A percentile compares a stretch with the other conserved stretches of the same genome.
phyloP scores from a whole-genome alignment of 2,113 vertebrate species.

The Phylloscopus whistleri region DNA sequence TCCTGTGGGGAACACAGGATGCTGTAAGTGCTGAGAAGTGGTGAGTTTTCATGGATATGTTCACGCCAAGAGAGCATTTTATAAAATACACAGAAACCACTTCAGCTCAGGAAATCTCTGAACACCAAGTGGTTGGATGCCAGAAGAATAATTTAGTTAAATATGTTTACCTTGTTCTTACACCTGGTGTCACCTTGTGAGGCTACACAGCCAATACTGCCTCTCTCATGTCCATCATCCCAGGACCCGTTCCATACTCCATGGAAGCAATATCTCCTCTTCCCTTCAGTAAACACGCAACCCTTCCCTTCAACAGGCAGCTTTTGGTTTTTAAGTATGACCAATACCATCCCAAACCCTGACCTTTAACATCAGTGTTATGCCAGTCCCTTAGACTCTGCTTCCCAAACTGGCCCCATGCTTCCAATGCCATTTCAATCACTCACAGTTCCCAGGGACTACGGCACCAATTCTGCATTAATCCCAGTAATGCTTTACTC shows the following conservation, averaged over 20 bases:
- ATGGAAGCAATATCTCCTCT: background rate
- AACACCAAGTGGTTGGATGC: background rate
- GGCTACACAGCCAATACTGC: background rate
- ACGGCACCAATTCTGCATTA: background rate
- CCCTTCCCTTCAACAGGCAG: background rate
- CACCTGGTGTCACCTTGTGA: background rate
- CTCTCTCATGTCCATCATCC: background rate
- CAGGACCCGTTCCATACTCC: background rate
- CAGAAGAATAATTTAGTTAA: background rate
- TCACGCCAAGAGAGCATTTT: background rate
- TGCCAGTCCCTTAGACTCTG: background rate
- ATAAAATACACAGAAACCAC: background rate
- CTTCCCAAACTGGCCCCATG: fast-evolving
- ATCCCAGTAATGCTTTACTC: background rate
- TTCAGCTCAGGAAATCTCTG: background rate
- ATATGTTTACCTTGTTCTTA: background rate
- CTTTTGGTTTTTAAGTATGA: background rate
- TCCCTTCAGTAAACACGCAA: background rate
- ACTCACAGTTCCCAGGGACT: background rate
- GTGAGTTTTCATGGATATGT: fast-evolving
- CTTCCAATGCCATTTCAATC: background rate
- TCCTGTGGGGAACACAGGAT: background rate
- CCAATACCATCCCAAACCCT: background rate
- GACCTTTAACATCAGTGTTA: background rate
- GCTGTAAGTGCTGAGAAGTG: background rate